Base-by-base conservation (phyloP, 1,140 invertebrate species). In the Eufriesea mexicana region DNA sequence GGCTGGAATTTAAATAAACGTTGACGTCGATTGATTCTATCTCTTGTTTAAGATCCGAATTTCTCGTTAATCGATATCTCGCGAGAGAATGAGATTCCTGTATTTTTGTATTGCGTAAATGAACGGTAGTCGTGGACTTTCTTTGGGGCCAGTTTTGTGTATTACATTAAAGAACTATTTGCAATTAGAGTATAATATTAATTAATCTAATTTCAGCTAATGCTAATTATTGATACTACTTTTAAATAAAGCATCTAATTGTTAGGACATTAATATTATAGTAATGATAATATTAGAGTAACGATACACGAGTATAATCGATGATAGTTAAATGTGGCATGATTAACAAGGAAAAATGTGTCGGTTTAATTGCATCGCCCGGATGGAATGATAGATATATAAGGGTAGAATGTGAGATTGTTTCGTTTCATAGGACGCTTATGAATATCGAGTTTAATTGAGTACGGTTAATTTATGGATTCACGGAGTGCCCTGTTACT, bases 381-480 rank as follows among this genome's bases (percentile, higher is more conserved):
- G 57, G 2, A 59, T 6, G 57, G 25, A 25, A 14, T 7, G 14
- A 0, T 0, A 16, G 25, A n/a, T 12, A 6, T 25, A 25, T 25
- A 16, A n/a, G 6, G 59, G 14, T 7, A 9, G 7, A 28, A 64
- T 16, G 12, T 18, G 6, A 45, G 23, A 54, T 67, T 49, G 20
- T 55, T 4, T 7, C 12, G 16, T 6, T 45, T 6, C 23, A 12
- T 23, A 45, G 10, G 57, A 20, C 25, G 25, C 25, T 79, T 20
- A 61, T 28, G 55, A 62, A 61, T 62, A 71, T 59, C 64, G 47
- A 57, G 42, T 49, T 78, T 59, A 84, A 84, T 67, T 54, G 61
- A 74, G 42, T 59, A 47, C 57, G 42, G 25, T 47, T 55, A 54
- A 74, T 84, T 84, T 74, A 80, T 73, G 20, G 61, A 2, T 59